Conservation (phyloP, 2,797 vertebrate species). For the Chromobotia macracanthus region DNA sequence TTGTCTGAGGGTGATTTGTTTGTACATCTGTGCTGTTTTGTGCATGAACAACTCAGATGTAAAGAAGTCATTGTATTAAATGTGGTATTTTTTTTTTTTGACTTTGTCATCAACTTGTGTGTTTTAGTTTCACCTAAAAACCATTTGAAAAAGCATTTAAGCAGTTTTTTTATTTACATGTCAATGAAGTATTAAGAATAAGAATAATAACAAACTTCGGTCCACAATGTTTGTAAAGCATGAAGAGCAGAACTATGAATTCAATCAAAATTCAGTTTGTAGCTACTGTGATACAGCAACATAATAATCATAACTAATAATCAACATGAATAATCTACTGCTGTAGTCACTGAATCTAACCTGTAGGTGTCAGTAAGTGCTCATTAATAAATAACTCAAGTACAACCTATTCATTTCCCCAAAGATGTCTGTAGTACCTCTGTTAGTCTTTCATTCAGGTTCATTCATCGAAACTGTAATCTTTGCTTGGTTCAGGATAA, state of each 20-base stretch:
- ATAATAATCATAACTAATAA: too few relatives aligned
- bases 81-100: not conserved
- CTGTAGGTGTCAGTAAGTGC: conserved; percentile 1
- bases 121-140: too few relatives aligned
- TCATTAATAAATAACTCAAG: not conserved
- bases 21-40: not conserved
- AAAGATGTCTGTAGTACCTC: not conserved
- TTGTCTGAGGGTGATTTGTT: not conserved
- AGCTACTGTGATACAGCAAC: too few relatives aligned
- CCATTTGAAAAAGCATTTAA: too few relatives aligned
- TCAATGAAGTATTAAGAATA: too few relatives aligned
- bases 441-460: not conserved
- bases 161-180: too few relatives aligned
- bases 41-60: not conserved
- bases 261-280: too few relatives aligned
- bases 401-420: too few relatives aligned
- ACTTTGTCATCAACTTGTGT: not conserved
- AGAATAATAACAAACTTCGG: too few relatives aligned
- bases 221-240: not conserved
- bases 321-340: not conserved
- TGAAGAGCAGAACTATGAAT: not conserved
- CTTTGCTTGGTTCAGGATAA: not conserved
- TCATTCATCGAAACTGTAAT: not conserved
- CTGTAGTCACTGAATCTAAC: not conserved
- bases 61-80: not conserved